These are phyloP conservation scores for Sphaerophoria taeniata DNA, from an alignment of 2,888 invertebrate genomes.

Conservation along the genomic window DNA sequence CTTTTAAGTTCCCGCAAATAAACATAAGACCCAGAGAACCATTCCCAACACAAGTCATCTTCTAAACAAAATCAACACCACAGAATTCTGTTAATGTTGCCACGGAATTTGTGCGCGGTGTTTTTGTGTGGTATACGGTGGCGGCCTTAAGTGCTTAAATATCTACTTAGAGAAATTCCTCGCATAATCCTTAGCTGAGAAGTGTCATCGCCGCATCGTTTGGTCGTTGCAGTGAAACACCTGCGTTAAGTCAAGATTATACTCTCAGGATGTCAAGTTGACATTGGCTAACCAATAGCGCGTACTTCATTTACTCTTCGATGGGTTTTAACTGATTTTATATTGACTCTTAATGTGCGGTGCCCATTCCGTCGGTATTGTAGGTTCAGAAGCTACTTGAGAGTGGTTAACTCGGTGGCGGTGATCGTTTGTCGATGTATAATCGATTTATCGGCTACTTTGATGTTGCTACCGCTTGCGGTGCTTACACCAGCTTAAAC, in stretches of 20 bases:
- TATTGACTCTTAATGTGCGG: constrained; percentile 63
- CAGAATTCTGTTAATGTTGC: constrained; percentile 54
- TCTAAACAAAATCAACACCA: constrained; percentile 54
- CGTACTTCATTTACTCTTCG: constrained; percentile 72
- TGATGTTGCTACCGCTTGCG: constrained; percentile 68
- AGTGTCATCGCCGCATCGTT: no score
- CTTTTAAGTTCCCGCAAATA: constrained; percentile 70
- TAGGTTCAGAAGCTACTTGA: constrained; percentile 16
- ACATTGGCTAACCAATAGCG: constrained; percentile 68
- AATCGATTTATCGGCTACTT: constrained; percentile 73
- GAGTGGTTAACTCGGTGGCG: constrained; percentile 45
- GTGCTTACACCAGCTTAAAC: constrained; percentile 60
- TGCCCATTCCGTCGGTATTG: neutral
- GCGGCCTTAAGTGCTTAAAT: constrained; percentile 27
- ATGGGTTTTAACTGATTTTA: constrained; percentile 71
- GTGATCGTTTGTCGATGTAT: constrained; percentile 70
- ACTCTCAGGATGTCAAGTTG: constrained; percentile 60
- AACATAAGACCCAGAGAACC: constrained; percentile 38
- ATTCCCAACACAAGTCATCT: constrained; percentile 34
- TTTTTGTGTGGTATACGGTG: no score
- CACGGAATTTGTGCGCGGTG: constrained; percentile 48
- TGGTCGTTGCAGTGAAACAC: constrained; percentile 54
- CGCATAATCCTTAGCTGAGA: constrained; percentile 39
- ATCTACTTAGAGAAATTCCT: constrained; percentile 43
- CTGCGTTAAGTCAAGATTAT: constrained; percentile 57